Percentiles rank a stretch among this genome's conserved stretches.
These are phyloP conservation scores for Alentia gelatinosa DNA, from an alignment of 2,888 invertebrate species.

Conservation along the genomic window DNA sequence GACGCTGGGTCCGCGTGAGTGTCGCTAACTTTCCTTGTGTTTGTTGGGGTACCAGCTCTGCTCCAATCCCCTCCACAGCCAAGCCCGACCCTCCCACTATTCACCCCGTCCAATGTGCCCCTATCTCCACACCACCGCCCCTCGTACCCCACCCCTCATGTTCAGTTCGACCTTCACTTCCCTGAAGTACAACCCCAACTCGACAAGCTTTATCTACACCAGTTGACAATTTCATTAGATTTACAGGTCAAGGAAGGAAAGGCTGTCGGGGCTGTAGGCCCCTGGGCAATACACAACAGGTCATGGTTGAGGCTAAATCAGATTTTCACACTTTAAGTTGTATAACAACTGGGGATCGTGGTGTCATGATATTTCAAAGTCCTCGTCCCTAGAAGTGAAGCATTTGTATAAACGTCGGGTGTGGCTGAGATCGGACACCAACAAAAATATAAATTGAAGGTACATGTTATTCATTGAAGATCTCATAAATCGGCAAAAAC, in stretches of 20 bases:
- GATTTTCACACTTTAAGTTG: background rate
- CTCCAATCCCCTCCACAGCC: background rate
- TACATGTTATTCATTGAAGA: too few species aligned
- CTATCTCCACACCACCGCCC: background rate
- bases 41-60: background rate
- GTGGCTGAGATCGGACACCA: background rate
- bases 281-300: background rate
- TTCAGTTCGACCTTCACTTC: background rate
- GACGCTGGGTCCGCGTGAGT: background rate
- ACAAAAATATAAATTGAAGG: background rate
- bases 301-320: background rate
- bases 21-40: background rate
- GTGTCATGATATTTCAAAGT: too few species aligned
- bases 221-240: constrained; percentile 37
- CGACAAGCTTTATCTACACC: too few species aligned
- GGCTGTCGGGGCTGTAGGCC: too few species aligned
- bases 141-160: background rate
- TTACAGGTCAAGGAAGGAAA: background rate
- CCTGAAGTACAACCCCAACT: background rate
- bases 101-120: background rate
- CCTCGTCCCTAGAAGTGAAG: background rate
- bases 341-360: too few species aligned
- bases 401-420: background rate
- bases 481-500: too few species aligned
- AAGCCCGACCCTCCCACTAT: background rate